Base-by-base conservation (phyloP, 1,140 invertebrate genomes). In the Gryon sp. region DNA sequence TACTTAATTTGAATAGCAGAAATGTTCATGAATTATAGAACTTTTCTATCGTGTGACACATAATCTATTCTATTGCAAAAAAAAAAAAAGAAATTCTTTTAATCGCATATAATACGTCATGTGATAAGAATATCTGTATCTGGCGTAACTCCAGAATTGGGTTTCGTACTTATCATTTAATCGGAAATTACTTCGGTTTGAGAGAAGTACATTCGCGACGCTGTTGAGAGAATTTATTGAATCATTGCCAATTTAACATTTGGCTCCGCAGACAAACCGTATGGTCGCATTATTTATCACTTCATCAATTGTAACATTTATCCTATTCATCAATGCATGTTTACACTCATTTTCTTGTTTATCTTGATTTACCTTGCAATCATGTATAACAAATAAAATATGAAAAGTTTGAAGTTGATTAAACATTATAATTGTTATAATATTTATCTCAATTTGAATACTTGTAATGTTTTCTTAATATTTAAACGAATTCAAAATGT, bases 201-300 rank as follows among this genome's bases (percentile, higher is more conserved):
- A 50, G 11, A 18, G 12, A 9, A 55, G 68, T 7, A 18, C 40
- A n/a, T 40, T 72, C 18, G 28, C 19, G 30, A 28, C 52, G 14
- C 32, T 63, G 20, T 63, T 18, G 43, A 72, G n/a, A n/a, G 68
- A 46, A 36, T 55, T 22, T 26, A 57, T 57, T 73, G 69, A 65
- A 65, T 65, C 59, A 65, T 30, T 63, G 59, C 69, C 60, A 65
- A 53, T 43, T 28, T 52, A 74, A 66, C 52, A 66, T 65, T 74
- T 43, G 36, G 16, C 52, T 50, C 7, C 8, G 14, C 4, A 52
- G 11, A 53, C 32, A 19, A 62, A 55, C 36, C 8, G 14, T 43
- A 46, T 22, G 46, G 65, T 43, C n/a, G 22, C 34, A 32, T 24
- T 46, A 69, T 59, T 59, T 59, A 43, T 59, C 20, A 24, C 26